A percentile compares a stretch with the other conserved stretches of the same genome.
These are phyloP conservation scores for Dasysyrphus tricinctus DNA, from an alignment of 2,888 invertebrate genomes.

Conservation along the genomic window DNA sequence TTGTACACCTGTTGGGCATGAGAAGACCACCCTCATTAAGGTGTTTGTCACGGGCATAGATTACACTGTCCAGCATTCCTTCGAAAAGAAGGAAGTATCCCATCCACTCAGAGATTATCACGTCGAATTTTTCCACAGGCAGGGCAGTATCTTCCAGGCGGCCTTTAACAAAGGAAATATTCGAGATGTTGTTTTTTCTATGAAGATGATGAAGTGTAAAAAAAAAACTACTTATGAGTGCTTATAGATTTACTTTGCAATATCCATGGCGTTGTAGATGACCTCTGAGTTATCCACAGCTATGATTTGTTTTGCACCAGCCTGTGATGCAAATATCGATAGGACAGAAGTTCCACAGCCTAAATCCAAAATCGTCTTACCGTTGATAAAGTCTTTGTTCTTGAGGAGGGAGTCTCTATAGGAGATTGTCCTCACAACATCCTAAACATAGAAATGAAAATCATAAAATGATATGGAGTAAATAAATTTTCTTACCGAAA, in stretches of 20 bases:
- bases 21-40: conserved; percentile 90
- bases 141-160: conserved; percentile 92
- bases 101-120: conserved; percentile 99
- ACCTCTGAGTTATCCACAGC: conserved; percentile 98
- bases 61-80: conserved; percentile 97
- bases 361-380: conserved; percentile 94
- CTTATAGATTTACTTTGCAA: conserved; percentile 87
- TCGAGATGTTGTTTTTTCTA: conserved; percentile 84
- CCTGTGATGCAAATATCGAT: conserved; percentile 98
- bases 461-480: conserved; percentile 1
- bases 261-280: conserved; percentile 97
- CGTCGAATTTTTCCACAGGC: conserved; percentile 91
- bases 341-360: conserved; percentile 99
- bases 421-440: conserved; percentile 92
- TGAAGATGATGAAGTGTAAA: not conserved
- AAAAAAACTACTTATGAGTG: not conserved
- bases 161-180: conserved; percentile 92
- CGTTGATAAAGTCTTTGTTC: conserved; percentile 88
- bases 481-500: conserved; percentile 86
- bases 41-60: conserved; percentile 93
- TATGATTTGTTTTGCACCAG: conserved; percentile 95
- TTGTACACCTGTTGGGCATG: conserved; percentile 92
- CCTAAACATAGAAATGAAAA: conserved; percentile 84
- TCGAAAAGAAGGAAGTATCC: conserved; percentile 98
- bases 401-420: conserved; percentile 93